Conservation (phyloP, 2,113 vertebrate genomes). For the Gasterosteus aculeatus region DNA sequence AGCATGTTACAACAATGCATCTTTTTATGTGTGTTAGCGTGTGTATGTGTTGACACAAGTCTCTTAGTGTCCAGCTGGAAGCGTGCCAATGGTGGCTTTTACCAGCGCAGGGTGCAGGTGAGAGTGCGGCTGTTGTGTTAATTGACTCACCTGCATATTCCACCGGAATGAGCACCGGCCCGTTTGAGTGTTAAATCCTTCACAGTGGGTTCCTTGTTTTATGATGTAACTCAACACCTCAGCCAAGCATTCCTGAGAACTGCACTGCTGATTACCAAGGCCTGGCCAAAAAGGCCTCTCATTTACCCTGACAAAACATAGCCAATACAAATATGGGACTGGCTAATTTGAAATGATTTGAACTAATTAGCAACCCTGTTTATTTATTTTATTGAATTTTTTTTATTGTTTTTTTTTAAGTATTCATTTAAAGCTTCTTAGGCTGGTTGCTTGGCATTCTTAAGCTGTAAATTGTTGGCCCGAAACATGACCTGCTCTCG, state of each 20-base stretch:
- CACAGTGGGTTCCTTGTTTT: slow-evolving; percentile 64
- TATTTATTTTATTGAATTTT: neutral
- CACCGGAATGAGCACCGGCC: slow-evolving; percentile 2
- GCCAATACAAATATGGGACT: slow-evolving; percentile 10
- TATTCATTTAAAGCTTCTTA: neutral
- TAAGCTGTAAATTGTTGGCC: neutral
- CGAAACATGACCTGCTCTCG: too few species aligned
- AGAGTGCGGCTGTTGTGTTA: slow-evolving; percentile 59
- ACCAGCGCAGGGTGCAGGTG: slow-evolving; percentile 34
- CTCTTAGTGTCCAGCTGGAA: slow-evolving; percentile 10
- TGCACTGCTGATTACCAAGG: slow-evolving; percentile 27
- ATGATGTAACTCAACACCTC: slow-evolving; percentile 64
- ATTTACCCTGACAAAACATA: neutral
- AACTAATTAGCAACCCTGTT: neutral
- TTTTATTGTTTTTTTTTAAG: neutral
- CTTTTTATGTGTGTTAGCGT: slow-evolving; percentile 7
- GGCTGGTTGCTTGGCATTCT: too few species aligned
- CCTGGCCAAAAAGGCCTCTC: slow-evolving; percentile 10
- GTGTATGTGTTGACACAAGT: slow-evolving; percentile 21
- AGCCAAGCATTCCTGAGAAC: slow-evolving; percentile 63
- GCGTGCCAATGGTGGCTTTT: slow-evolving; percentile 55
- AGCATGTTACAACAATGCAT: slow-evolving; percentile 27
- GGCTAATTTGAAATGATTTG: neutral
- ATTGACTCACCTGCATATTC: slow-evolving; percentile 46
- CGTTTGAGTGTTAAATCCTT: slow-evolving; percentile 51